Evolutionary conservation across 2,113 vertebrate genomes (phyloP).

Genomic region (Bucco capensis): DNA sequence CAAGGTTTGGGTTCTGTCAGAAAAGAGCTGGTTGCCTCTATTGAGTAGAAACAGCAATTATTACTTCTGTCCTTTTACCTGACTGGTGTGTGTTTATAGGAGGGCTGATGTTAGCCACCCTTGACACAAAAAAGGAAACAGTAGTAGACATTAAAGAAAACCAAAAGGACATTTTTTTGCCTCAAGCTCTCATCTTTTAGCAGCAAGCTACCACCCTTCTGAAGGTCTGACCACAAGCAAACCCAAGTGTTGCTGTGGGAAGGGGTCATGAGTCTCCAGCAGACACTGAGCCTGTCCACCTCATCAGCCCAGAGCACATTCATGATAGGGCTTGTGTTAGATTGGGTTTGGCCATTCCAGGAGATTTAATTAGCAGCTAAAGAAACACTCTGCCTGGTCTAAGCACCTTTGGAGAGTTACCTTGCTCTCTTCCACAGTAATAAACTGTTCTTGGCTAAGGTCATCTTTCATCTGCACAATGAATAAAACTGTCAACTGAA

Average conservation of each 20-base stretch:
- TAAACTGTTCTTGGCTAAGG: conserved; percentile 12
- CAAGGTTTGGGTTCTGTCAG: not conserved
- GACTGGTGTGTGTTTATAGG: not conserved
- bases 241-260: not conserved
- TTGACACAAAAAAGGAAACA: not conserved
- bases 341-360: not conserved
- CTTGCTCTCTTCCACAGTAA: not conserved
- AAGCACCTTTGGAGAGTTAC: not conserved
- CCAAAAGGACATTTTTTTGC: rapidly evolving
- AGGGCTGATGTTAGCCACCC: not conserved
- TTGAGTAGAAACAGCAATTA: not conserved
- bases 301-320: not conserved
- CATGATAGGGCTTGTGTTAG: not conserved
- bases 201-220: not conserved
- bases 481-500: conserved; percentile 28
- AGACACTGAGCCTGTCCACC: not conserved
- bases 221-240: not conserved
- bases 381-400: not conserved
- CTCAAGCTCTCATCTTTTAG: not conserved
- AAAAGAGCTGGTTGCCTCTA: not conserved
- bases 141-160: not conserved
- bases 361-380: not conserved
- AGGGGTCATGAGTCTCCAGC: not conserved
- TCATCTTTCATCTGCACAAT: conserved; percentile 18
- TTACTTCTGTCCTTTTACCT: not conserved